Evolutionary conservation across 2,888 invertebrate species (phyloP), one percentile per base, ranked within the genome.

Genomic region (Dolomedes plantarius): DNA sequence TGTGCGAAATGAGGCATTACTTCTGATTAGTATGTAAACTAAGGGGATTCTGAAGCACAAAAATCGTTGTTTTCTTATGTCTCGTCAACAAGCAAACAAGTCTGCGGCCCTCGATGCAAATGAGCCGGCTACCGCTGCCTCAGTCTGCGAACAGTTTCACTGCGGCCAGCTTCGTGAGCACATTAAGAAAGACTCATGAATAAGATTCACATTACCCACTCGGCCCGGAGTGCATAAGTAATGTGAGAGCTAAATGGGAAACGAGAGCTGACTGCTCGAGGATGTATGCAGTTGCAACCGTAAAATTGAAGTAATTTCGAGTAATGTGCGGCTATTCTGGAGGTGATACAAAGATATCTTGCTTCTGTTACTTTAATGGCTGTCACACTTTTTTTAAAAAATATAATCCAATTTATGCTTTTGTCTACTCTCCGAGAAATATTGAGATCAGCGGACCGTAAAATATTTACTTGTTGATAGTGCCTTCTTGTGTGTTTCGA

Each of bases 131-230:
- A 46, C 46, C n/a, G 46, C 46, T 16, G 9, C 9, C n/a, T 16
- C 9, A 6, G n/a, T 46, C 5, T 7, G 11, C 36, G 5, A 5
- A 36, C 6, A 16, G 46, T 46, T 46, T 16, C 9, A 7, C 11
- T 36, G 6, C 6, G 16, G 2, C 16, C 2, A n/a, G 46, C 46
- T 46, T 46, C 46, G 46, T 46, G 46, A 46, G 7, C 6, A n/a
- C 16, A 46, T 46, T 46, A 46, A 46, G 46, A 46, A 46, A 46
- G 46, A 46, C 46, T 46, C 46, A 46, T 46, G 46, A 46, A 46
- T 46, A 46, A n/a, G 46, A 46, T 46, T 46, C 46, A 16, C 46
- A 46, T 46, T 46, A 46, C 16, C 11, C 2, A 6, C 46, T 46
- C n/a, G 9, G 16, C 2, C 2, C 6, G 2, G 46, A 6, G 46